Evolutionary conservation across 2,113 vertebrate species (phyloP).

Genomic region (Chascanopsetta lugubris): DNA sequence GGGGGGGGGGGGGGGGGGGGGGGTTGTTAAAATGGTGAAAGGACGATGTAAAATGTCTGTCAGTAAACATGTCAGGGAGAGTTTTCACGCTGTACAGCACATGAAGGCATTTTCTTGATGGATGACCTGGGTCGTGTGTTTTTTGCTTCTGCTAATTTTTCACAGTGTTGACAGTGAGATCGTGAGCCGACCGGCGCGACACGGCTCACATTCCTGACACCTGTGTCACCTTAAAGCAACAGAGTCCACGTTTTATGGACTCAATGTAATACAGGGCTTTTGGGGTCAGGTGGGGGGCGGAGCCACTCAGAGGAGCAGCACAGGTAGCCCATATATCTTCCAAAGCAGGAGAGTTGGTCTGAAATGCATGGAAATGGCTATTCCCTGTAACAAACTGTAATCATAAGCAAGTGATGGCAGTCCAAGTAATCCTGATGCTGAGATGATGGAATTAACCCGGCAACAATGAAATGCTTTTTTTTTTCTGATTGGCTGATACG

Average conservation of each 20-base stretch:
- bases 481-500: too few relatives aligned
- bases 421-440: too few relatives aligned
- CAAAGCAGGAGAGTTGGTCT: too few relatives aligned
- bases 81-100: constrained; percentile 11
- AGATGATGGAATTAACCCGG: too few relatives aligned
- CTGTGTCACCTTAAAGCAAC: constrained; percentile 44
- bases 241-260: constrained; percentile 24
- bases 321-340: too few relatives aligned
- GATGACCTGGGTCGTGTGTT: constrained; percentile 37
- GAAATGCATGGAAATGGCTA: too few relatives aligned
- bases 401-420: too few relatives aligned
- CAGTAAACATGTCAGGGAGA: constrained; percentile 1
- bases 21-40: constrained; percentile 9
- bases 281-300: too few relatives aligned
- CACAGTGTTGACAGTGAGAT: constrained; percentile 9
- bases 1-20: background rate
- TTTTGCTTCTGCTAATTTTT: constrained; percentile 26
- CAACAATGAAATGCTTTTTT: too few relatives aligned
- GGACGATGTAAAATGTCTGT: constrained; percentile 27
- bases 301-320: too few relatives aligned
- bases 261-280: background rate
- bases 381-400: too few relatives aligned
- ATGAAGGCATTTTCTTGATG: constrained; percentile 33
- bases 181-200: constrained; percentile 15
- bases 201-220: constrained; percentile 21